These are phyloP conservation scores for Pipistrellus kuhlii DNA, from an alignment of 2,797 vertebrate species.

Conservation along the genomic window DNA sequence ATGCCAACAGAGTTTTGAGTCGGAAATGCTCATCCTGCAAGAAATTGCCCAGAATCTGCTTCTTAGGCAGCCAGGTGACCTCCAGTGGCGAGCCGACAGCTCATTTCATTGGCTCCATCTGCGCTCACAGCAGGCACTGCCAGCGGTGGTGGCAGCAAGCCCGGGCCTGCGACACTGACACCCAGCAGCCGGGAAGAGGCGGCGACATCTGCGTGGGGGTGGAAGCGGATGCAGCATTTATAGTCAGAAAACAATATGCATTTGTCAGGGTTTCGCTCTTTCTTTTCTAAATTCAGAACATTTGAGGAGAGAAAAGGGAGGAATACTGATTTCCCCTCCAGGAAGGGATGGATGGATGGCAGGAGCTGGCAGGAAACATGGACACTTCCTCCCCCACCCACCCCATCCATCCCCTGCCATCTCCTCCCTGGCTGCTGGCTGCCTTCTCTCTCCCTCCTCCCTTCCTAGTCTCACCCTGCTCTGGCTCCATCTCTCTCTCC, in stretches of 20 bases:
- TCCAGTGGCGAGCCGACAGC: neutral
- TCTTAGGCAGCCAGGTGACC: conserved; percentile 45
- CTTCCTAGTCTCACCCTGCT: neutral
- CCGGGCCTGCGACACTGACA: neutral
- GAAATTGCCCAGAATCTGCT: neutral
- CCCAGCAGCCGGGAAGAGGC: neutral
- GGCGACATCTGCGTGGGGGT: neutral
- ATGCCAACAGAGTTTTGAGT: neutral
- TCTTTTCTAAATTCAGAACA: conserved; percentile 65
- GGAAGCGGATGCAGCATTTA: conserved; percentile 6
- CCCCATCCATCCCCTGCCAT: too few relatives aligned
- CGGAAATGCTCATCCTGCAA: neutral
- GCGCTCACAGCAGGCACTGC: neutral
- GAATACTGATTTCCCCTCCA: conserved; percentile 44
- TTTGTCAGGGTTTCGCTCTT: conserved; percentile 61
- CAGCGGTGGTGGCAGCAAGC: conserved; percentile 39
- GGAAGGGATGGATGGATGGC: conserved; percentile 5
- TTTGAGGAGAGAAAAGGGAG: conserved; percentile 31
- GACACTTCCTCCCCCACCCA: neutral
- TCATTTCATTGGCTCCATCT: conserved; percentile 50
- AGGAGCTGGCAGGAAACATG: neutral
- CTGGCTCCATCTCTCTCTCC: neutral
- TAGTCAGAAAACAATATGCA: conserved; percentile 45
- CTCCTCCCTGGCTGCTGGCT: neutral
- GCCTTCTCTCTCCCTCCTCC: neutral